Evolutionary conservation across 37 sponge, comb jelly and placozoan genomes (phyloP).

Genomic region (Oscarella lobularis): DNA sequence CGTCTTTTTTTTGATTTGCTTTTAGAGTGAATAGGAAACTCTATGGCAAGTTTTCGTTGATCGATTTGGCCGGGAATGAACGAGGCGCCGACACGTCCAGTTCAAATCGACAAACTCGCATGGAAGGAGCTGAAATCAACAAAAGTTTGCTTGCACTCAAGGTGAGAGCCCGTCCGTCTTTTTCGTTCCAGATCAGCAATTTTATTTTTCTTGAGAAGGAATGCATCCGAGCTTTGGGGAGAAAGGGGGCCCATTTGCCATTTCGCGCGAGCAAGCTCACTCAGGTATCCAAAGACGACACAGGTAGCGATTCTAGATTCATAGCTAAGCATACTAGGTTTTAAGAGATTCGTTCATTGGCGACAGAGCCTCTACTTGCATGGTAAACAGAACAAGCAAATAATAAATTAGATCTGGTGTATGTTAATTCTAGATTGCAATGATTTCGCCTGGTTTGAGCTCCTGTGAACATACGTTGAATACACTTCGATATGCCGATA

Average conservation of each 20-base stretch:
- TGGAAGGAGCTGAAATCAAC: conserved; percentile 99
- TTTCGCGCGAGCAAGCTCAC: conserved; percentile 96
- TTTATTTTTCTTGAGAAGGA: conserved; percentile 35
- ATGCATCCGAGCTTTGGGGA: conserved; percentile 90
- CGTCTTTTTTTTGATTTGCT: background rate
- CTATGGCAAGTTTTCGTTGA: conserved; percentile 94
- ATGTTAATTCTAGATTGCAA: conserved; percentile 64
- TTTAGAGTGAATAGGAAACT: conserved; percentile 29
- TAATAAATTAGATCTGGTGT: no score
- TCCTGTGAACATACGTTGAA: conserved; percentile 92
- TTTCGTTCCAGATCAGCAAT: background rate
- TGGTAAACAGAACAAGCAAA: no score
- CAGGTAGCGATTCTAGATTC: no score
- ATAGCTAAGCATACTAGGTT: conserved; percentile 58
- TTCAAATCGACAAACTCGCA: conserved; percentile 80
- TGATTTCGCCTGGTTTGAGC: conserved; percentile 86
- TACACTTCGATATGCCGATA: conserved; percentile 95
- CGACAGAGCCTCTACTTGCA: conserved; percentile 89
- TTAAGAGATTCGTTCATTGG: conserved; percentile 94
- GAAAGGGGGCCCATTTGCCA: conserved; percentile 82
- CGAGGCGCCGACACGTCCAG: conserved; percentile 92
- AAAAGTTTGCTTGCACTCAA: conserved; percentile 91
- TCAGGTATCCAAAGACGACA: conserved; percentile 25
- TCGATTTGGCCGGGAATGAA: conserved; percentile 97
- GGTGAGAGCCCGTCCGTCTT: conserved; percentile 7